These are phyloP conservation scores for Urechis unicinctus DNA, from an alignment of 2,888 invertebrate genomes.

Conservation along the genomic window DNA sequence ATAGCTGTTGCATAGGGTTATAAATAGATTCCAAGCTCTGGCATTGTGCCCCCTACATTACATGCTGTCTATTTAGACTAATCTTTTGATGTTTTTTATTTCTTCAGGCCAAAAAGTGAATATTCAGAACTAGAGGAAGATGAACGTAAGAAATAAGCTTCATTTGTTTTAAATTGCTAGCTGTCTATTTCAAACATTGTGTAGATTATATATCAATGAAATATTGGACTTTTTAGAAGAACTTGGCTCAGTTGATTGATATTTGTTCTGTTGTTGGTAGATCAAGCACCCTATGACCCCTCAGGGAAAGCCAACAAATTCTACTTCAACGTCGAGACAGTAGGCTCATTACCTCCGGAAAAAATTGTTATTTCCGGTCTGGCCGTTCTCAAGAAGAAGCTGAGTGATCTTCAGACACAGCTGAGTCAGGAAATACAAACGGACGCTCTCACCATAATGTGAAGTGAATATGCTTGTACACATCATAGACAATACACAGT, in stretches of 20 bases:
- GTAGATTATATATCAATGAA: not conserved
- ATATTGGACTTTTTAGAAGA: not conserved
- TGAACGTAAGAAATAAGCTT: constrained; percentile 34
- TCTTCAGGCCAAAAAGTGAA: constrained; percentile 82
- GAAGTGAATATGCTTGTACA: too few species aligned
- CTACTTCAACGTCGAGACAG: constrained; percentile 92
- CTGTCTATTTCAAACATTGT: not conserved
- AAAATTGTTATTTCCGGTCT: constrained; percentile 95
- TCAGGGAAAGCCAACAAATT: constrained; percentile 94
- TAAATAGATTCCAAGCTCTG: not conserved
- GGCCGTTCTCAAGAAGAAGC: constrained; percentile 85
- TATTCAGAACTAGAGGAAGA: constrained; percentile 83
- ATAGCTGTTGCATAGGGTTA: not conserved
- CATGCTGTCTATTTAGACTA: not conserved
- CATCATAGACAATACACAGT: too few species aligned
- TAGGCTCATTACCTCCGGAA: constrained; percentile 89
- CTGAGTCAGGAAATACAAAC: constrained; percentile 50
- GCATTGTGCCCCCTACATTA: not conserved
- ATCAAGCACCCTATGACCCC: constrained; percentile 88
- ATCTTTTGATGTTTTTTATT: not conserved
- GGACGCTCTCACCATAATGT: constrained; percentile 35
- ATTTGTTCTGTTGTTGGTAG: too few species aligned
- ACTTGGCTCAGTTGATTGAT: not conserved
- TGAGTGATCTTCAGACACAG: constrained; percentile 81
- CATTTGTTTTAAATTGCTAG: not conserved